Base-by-base conservation (phyloP, 2,797 vertebrate genomes). In the Bradypus variegatus region DNA sequence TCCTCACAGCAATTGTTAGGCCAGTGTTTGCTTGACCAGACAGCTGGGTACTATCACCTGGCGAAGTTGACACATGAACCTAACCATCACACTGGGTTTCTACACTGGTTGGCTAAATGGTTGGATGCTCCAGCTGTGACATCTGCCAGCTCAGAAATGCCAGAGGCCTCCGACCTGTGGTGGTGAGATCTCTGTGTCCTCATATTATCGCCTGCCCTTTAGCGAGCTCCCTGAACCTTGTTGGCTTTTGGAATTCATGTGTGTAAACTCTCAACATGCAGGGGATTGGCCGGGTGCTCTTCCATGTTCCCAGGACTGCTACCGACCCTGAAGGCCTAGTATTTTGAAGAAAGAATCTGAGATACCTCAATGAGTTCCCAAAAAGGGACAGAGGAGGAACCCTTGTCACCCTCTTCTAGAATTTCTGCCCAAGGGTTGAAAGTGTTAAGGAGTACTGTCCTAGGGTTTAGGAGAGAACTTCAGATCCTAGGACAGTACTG, bases 41-140 rank as follows among this genome's bases (percentile, higher is more conserved):
- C 41, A 45, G 41, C 41, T 45, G 41, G 41, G 41, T 45, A 45
- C 41, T 45, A 45, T 45, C 41, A 45, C 41, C 41, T 45, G 41
- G 41, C 41, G 6, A 45, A 45, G 41, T 45, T 45, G 41, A 45
- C 41, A 45, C 41, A 45, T 8, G 41, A 45, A 45, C 41, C 41
- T 5, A 45, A 45, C 41, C 41, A 45, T 45, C 41, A 45, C 41
- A 45, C 41, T 45, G 45, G 45, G 41, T 53, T 76, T 76, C 41
- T 76, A 50, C 11, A 23, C 5, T 6, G 10, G 23, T 76, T 7
- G 48, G 29, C 23, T 8, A 48, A 6, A 41, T 4, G 19, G n/a
- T 25, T 25, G 15, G 27, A 2, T 0, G 31, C 10, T 27, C 3
- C 0, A 31, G 15, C 19, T 7, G 73, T 36, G 65, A 11, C 15